phyloP scores from a whole-genome alignment of 1,140 invertebrate species.

The Harlomillsia oculata region DNA sequence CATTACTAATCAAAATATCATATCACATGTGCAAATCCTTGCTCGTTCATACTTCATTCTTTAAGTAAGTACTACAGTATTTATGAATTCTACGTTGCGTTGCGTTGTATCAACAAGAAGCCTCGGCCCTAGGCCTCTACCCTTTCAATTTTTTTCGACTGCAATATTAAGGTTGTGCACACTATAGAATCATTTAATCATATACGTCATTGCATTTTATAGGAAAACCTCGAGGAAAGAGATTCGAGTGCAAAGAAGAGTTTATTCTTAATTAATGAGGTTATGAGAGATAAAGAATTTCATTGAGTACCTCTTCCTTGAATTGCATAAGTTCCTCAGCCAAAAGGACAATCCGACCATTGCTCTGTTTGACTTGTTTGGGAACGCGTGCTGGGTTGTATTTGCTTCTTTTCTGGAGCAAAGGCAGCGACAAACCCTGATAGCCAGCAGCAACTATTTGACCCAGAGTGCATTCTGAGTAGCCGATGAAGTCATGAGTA shows the following conservation, averaged over 20 bases:
- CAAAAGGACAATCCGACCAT: constrained; percentile 24
- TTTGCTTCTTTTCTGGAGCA: constrained; percentile 26
- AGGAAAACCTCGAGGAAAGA: background rate
- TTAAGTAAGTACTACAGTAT: too few relatives aligned
- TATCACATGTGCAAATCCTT: too few relatives aligned
- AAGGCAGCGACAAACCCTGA: constrained; percentile 20
- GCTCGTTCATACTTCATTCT: too few relatives aligned
- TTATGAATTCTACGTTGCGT: too few relatives aligned
- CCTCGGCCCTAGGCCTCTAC: too few relatives aligned
- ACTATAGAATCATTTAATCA: too few relatives aligned
- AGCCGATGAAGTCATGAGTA: constrained; percentile 51
- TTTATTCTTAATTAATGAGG: too few relatives aligned
- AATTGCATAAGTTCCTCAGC: constrained; percentile 30
- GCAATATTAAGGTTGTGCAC: too few relatives aligned
- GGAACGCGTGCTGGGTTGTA: constrained; percentile 19
- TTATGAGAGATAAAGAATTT: background rate
- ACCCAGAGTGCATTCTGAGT: constrained; percentile 45
- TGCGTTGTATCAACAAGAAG: too few relatives aligned
- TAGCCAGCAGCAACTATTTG: constrained; percentile 43
- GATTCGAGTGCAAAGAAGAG: background rate
- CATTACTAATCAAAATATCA: too few relatives aligned
- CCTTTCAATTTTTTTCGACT: too few relatives aligned
- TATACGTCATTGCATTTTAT: background rate
- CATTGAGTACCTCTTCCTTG: constrained; percentile 28
- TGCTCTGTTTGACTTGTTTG: constrained; percentile 13